Percentiles rank a stretch among this genome's conserved stretches.
Evolutionary conservation across 2,797 vertebrate genomes (phyloP).

Genomic region (Pseudomugil gertrudae): DNA sequence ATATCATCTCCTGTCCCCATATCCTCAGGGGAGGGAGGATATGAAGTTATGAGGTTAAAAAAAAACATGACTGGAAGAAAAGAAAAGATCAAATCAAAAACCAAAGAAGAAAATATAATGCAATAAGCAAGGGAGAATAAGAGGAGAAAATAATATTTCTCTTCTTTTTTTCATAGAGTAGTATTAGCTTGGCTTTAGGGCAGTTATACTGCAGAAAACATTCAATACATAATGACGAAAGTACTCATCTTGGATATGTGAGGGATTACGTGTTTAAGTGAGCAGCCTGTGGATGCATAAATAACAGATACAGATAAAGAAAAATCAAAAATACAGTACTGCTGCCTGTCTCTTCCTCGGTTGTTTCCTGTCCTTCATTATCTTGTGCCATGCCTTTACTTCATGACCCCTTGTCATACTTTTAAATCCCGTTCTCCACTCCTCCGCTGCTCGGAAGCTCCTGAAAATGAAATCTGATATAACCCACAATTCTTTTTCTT

Average conservation of each 20-base stretch:
- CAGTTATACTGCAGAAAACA: too few species aligned
- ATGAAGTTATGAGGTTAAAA: background rate
- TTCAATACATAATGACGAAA: too few species aligned
- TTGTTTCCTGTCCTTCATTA: constrained; percentile 12
- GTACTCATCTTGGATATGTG: too few species aligned
- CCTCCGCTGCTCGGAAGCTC: constrained; percentile 21
- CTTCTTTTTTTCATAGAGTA: background rate
- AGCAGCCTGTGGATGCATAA: too few species aligned
- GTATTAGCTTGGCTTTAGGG: background rate
- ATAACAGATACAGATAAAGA: constrained; percentile 18
- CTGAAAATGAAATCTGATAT: constrained; percentile 27
- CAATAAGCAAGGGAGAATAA: background rate
- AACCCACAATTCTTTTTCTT: constrained; percentile 17
- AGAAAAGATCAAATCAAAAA: background rate
- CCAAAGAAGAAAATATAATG: background rate
- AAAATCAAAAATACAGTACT: constrained; percentile 35
- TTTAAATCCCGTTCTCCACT: constrained; percentile 38
- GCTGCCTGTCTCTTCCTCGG: constrained; percentile 43
- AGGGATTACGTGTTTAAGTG: too few species aligned
- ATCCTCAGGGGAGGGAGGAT: background rate
- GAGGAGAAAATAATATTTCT: background rate
- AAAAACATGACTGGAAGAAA: background rate
- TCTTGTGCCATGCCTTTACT: constrained; percentile 19
- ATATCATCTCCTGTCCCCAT: background rate
- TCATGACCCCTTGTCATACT: constrained; percentile 11